Percentiles rank a stretch among this genome's conserved stretches.
These are phyloP conservation scores for Allophyes oxyacanthae DNA, from an alignment of 2,888 invertebrate genomes.

Conservation along the genomic window DNA sequence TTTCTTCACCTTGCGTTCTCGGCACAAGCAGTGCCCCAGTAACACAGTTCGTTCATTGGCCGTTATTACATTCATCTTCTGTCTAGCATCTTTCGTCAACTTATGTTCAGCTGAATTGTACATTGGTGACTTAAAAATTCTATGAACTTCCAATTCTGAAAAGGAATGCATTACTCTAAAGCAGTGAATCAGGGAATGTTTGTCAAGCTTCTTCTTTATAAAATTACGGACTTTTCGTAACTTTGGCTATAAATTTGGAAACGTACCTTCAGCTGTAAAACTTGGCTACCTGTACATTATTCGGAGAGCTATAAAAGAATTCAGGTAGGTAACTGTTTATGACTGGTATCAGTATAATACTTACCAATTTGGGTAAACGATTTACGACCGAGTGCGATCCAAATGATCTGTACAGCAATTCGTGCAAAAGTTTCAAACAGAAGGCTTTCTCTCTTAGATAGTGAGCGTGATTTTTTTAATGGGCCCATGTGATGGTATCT, in stretches of 20 bases:
- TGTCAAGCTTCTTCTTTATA: too few species aligned
- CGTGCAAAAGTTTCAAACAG: conserved; percentile 85
- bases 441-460: conserved; percentile 86
- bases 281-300: conserved; percentile 6
- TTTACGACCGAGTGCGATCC: conserved; percentile 89
- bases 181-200: too few species aligned
- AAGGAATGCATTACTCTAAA: too few species aligned
- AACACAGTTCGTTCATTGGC: too few species aligned
- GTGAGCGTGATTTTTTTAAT: conserved; percentile 77
- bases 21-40: too few species aligned
- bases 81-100: too few species aligned
- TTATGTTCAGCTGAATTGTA: too few species aligned
- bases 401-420: conserved; percentile 87
- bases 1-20: too few species aligned
- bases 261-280: background rate
- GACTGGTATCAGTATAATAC: conserved; percentile 7
- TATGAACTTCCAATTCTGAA: too few species aligned
- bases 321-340: conserved; percentile 9
- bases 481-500: conserved; percentile 87
- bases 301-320: conserved; percentile 5
- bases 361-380: conserved; percentile 86
- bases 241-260: background rate
- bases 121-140: too few species aligned
- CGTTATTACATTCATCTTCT: too few species aligned
- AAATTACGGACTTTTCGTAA: background rate